These are phyloP conservation scores for Siniperca chuatsi DNA, from an alignment of 2,113 vertebrate genomes.

Conservation along the genomic window DNA sequence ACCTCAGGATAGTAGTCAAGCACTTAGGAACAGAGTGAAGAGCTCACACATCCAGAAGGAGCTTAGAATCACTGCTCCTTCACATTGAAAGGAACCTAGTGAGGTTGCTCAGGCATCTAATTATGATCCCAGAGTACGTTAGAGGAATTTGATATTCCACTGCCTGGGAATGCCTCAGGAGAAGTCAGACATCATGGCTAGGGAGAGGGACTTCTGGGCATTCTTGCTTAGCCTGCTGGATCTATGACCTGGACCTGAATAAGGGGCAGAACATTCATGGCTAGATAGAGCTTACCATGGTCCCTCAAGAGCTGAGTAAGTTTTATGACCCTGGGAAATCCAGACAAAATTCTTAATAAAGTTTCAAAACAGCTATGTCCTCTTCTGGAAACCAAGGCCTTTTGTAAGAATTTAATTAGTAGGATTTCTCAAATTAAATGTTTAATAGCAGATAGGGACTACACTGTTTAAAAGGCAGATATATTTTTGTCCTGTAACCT, in stretches of 20 bases:
- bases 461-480: constrained; percentile 5
- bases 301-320: constrained; percentile 1
- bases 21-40: background rate
- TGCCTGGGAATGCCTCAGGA: background rate
- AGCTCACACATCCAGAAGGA: background rate
- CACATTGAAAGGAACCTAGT: background rate
- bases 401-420: constrained; percentile 7
- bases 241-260: constrained; percentile 1
- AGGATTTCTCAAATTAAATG: constrained; percentile 15
- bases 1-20: background rate
- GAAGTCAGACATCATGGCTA: background rate
- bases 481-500: constrained; percentile 28
- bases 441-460: constrained; percentile 2
- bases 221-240: constrained; percentile 10
- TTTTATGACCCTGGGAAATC: constrained; percentile 18
- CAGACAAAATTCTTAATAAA: background rate
- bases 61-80: background rate
- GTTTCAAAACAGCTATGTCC: constrained; percentile 18
- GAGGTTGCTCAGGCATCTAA: background rate
- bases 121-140: background rate
- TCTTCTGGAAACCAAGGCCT: constrained; percentile 9
- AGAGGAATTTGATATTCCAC: background rate
- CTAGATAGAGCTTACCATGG: background rate
- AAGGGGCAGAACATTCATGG: constrained; percentile 4
- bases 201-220: background rate